A percentile compares a stretch with the other conserved stretches of the same genome.
These are phyloP conservation scores for Drosophila subpulchrella DNA, from an alignment of 1,140 invertebrate species.

Conservation along the genomic window DNA sequence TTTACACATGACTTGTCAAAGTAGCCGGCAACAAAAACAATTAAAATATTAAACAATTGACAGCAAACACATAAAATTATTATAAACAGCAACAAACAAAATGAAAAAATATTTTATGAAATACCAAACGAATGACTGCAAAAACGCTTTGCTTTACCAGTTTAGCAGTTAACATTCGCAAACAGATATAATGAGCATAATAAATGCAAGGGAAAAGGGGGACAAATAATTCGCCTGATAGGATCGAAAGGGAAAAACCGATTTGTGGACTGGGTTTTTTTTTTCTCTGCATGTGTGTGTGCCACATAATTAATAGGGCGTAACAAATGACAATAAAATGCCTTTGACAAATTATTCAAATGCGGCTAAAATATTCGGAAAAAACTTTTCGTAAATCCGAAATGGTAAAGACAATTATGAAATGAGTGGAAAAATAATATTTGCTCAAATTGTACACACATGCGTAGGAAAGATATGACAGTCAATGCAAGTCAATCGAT, in stretches of 20 bases:
- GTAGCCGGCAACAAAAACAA: conserved; percentile 32
- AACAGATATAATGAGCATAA: conserved; percentile 74
- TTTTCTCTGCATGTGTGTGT: conserved; percentile 13
- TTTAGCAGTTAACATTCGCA: conserved; percentile 74
- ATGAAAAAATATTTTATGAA: conserved; percentile 33
- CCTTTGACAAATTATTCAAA: conserved; percentile 66
- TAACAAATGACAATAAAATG: conserved; percentile 60
- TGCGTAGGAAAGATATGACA: neutral
- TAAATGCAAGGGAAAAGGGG: conserved; percentile 38
- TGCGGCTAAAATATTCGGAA: conserved; percentile 58
- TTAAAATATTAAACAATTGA: conserved; percentile 63
- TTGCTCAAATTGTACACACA: conserved; percentile 21
- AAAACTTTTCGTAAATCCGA: conserved; percentile 37
- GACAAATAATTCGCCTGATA: neutral
- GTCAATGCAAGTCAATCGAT: conserved; percentile 16
- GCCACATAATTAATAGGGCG: conserved; percentile 76
- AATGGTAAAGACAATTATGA: conserved; percentile 38
- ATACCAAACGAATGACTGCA: conserved; percentile 21
- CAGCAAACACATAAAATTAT: conserved; percentile 63
- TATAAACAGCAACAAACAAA: conserved; percentile 31
- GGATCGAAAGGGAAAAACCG: neutral
- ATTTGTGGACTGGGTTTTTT: conserved; percentile 10
- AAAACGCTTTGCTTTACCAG: conserved; percentile 22
- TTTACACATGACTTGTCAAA: conserved; percentile 67
- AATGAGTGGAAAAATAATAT: conserved; percentile 44